These are phyloP conservation scores for Drosophila greeni DNA, from an alignment of 2,888 invertebrate genomes.

Conservation along the genomic window DNA sequence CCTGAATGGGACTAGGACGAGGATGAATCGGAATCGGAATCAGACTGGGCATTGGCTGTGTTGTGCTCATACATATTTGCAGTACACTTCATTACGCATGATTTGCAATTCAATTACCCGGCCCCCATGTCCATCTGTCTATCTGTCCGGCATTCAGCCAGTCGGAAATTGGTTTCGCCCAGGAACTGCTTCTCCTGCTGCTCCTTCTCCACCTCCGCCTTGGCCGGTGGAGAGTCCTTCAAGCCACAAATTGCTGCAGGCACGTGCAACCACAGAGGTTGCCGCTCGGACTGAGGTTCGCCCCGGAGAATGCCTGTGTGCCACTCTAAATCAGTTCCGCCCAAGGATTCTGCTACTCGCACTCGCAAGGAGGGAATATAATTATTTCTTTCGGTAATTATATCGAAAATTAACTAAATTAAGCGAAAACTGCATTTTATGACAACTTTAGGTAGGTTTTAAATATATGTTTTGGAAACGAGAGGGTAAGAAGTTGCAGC, in stretches of 20 bases:
- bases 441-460: neutral
- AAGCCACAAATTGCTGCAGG: conserved; percentile 32
- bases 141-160: conserved; percentile 28
- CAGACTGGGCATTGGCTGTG: neutral
- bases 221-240: conserved; percentile 9
- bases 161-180: conserved; percentile 34
- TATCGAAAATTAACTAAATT: neutral
- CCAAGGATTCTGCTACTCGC: neutral
- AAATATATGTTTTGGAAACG: neutral
- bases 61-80: conserved; percentile 48
- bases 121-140: conserved; percentile 24
- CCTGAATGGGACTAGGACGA: neutral
- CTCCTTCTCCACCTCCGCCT: neutral
- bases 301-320: conserved; percentile 3
- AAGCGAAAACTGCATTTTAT: neutral
- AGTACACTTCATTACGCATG: conserved; percentile 65
- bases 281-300: conserved; percentile 7
- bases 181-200: conserved; percentile 2
- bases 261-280: conserved; percentile 29
- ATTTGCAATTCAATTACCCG: conserved; percentile 71
- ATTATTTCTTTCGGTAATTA: neutral
- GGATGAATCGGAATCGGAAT: neutral
- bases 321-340: conserved; percentile 1
- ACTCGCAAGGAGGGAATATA: too few species aligned
- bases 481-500: neutral